A percentile compares a stretch with the other conserved stretches of the same genome.
These are phyloP conservation scores for Mastacembelus armatus DNA, from an alignment of 2,797 vertebrate species.

Conservation along the genomic window DNA sequence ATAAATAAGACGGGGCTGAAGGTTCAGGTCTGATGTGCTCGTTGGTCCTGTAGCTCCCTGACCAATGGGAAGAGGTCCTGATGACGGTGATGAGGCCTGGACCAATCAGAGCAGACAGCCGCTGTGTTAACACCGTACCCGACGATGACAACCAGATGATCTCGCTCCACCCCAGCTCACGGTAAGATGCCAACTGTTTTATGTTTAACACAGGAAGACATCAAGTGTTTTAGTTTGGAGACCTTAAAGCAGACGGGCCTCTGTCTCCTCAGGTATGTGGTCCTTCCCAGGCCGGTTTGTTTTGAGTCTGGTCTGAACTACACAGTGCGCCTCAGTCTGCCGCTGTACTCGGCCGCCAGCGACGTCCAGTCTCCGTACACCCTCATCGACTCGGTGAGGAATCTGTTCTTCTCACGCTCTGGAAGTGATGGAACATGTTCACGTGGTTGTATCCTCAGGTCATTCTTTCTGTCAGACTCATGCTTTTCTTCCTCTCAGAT, in stretches of 20 bases:
- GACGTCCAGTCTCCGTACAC: conserved; percentile 92
- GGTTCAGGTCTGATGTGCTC: not conserved
- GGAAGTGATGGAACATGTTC: not conserved
- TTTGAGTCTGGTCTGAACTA: conserved; percentile 95
- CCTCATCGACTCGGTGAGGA: conserved; percentile 93
- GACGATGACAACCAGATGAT: conserved; percentile 94
- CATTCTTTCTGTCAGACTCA: not conserved
- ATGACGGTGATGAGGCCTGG: conserved; percentile 89
- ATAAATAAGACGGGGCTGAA: not conserved
- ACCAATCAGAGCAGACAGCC: conserved; percentile 89
- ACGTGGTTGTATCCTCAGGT: too few relatives aligned
- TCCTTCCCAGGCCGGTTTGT: conserved; percentile 91
- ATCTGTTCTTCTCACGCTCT: not conserved
- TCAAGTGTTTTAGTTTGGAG: not conserved
- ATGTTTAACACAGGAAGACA: too few relatives aligned
- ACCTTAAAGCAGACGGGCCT: not conserved
- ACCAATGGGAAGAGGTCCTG: conserved; percentile 96
- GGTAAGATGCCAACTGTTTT: conserved; percentile 76
- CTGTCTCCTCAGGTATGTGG: conserved; percentile 83
- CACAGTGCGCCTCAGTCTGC: conserved; percentile 91
- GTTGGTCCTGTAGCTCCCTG: conserved; percentile 86
- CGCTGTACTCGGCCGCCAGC: conserved; percentile 87
- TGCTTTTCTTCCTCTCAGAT: conserved; percentile 81
- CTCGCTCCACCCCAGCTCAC: conserved; percentile 92
- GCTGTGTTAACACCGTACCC: conserved; percentile 94